These are phyloP conservation scores for Tychaedon coryphoeus DNA, from an alignment of 2,113 vertebrate genomes.

Conservation along the genomic window DNA sequence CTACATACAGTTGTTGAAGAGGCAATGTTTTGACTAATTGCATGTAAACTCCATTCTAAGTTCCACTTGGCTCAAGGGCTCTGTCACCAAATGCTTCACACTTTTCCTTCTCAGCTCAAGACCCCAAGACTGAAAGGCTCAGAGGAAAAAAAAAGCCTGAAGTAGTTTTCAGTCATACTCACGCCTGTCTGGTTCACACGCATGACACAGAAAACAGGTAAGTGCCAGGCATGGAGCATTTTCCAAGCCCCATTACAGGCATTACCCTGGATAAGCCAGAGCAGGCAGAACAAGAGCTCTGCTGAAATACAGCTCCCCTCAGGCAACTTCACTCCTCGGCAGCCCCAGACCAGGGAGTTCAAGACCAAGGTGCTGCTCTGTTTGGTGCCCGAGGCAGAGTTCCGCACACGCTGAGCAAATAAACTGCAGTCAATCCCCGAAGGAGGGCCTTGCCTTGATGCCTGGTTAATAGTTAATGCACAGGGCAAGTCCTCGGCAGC, in stretches of 20 bases:
- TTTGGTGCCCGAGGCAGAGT: neutral
- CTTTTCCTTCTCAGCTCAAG: neutral
- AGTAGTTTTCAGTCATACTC: neutral
- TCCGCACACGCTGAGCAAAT: neutral
- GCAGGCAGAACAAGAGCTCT: neutral
- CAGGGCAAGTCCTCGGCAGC: neutral
- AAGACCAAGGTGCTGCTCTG: neutral
- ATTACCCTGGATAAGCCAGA: neutral
- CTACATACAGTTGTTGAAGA: neutral
- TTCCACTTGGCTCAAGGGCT: neutral
- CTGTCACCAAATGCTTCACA: neutral
- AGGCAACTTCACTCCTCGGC: neutral
- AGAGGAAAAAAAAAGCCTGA: neutral
- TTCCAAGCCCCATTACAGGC: neutral
- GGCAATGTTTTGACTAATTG: neutral
- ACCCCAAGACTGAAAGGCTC: neutral
- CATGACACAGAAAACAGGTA: neutral
- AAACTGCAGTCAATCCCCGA: neutral
- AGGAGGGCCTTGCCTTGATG: neutral
- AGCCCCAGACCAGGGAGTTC: constrained; percentile 3
- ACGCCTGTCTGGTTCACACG: neutral
- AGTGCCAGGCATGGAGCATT: neutral
- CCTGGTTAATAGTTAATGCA: constrained; percentile 42
- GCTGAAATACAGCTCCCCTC: neutral
- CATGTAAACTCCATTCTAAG: neutral